Evolutionary conservation across 2,797 vertebrate genomes (phyloP), one percentile per base, ranked within the genome.

Genomic region (Selene dorsalis): DNA sequence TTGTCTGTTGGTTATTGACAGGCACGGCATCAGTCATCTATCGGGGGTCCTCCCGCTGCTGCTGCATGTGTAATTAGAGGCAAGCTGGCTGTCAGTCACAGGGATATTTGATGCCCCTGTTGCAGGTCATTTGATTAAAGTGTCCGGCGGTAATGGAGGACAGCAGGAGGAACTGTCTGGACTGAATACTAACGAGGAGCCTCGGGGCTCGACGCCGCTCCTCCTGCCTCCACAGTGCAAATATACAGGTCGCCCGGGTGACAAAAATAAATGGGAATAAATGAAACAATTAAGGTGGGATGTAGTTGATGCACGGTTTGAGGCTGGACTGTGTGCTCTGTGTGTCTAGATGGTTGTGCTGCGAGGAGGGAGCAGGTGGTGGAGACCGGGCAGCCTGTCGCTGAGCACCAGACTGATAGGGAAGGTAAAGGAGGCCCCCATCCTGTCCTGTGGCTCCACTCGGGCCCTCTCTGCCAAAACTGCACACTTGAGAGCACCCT

Each of bases 231-330:
- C 7, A 73, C 85, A 48, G 65, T 57, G 20, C 38, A 16, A 87
- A 84, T 82, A 84, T 62, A 65, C 88, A 68, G 86, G 89, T 90
- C 67, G 57, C 22, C 80, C 50, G 57, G 75, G 75, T 80, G 84
- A 81, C 84, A 59, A 70, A 85, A 91, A 87, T 85, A 89, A 93
- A 92, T 83, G 73, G 86, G 86, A 89, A 92, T 91, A 88, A 91
- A 92, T 90, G 73, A 88, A 86, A 84, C 84, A 89, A 88, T 92
- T 92, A 91, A 75, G 84, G 77, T 0, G 0, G 22, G 52, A 65
- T 69, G 69, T 53, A 14, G 78, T 32, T 38, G 64, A 79, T 66
- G 74, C 72, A 57, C 14, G 57, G 75, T 70, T 83, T 82, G 79
- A 83, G 73, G 73, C 60, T 77, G 82, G 59, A 22, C 11, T 45